Percentiles rank a stretch among this genome's conserved stretches.
Evolutionary conservation across 2,797 vertebrate species (phyloP).

Genomic region (Hozukius guyotensis): DNA sequence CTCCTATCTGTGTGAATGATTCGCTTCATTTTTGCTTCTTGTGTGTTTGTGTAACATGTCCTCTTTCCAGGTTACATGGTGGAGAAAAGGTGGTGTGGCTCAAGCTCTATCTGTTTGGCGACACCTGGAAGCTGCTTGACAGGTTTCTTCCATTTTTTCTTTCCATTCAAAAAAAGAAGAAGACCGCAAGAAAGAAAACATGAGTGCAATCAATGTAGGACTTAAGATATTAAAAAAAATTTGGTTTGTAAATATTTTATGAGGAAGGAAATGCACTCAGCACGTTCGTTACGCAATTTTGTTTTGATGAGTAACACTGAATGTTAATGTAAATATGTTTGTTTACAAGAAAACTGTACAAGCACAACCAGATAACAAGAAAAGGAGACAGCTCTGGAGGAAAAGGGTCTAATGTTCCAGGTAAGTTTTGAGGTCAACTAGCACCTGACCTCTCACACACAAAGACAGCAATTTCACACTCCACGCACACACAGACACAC

Average conservation of each 20-base stretch:
- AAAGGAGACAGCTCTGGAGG: not conserved
- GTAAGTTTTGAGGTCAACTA: not conserved
- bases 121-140: too few relatives aligned
- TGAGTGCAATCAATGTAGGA: not conserved
- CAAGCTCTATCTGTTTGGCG: too few relatives aligned
- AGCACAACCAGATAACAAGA: not conserved
- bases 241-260: not conserved
- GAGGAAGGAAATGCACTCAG: not conserved
- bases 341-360: not conserved
- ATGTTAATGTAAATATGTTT: not conserved
- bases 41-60: too few relatives aligned
- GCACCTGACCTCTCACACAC: not conserved
- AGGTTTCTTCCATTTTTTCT: too few relatives aligned
- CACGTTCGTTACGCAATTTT: not conserved
- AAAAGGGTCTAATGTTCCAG: not conserved
- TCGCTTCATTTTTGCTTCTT: too few relatives aligned
- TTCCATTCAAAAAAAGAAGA: not conserved
- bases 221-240: not conserved
- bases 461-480: not conserved
- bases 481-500: not conserved
- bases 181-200: not conserved
- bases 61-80: too few relatives aligned
- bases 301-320: not conserved
- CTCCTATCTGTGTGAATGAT: too few relatives aligned
- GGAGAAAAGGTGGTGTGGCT: too few relatives aligned